Conservation (phyloP, 2,113 vertebrate genomes). For the Epinephelus cyanopodus region DNA sequence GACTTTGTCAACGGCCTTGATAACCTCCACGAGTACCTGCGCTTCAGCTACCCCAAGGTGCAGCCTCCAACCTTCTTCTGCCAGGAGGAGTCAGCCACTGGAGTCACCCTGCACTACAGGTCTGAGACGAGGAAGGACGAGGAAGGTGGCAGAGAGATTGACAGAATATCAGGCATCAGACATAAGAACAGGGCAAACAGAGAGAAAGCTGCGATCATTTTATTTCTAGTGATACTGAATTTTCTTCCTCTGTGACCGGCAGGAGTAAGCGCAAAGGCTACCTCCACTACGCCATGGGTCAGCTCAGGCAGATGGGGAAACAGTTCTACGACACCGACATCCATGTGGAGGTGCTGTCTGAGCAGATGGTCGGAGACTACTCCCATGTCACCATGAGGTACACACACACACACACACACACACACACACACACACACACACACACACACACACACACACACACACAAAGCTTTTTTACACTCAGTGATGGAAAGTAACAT, state of each 20-base stretch:
- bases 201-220: not conserved
- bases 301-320: slow-evolving; percentile 86
- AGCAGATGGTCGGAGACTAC: slow-evolving; percentile 85
- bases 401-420: not conserved
- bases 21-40: slow-evolving; percentile 85
- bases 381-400: slow-evolving; percentile 87
- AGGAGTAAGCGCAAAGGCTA: slow-evolving; percentile 86
- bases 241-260: slow-evolving; percentile 22
- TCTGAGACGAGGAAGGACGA: slow-evolving; percentile 36
- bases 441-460: slow-evolving; percentile 11
- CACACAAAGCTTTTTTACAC: not conserved
- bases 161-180: not conserved
- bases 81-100: slow-evolving; percentile 85
- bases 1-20: slow-evolving; percentile 86
- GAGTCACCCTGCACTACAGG: slow-evolving; percentile 86
- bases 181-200: not conserved
- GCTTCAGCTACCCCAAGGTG: slow-evolving; percentile 87
- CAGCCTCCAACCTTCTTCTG: slow-evolving; percentile 87
- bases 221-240: not conserved
- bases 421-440: not conserved
- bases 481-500: not conserved
- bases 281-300: slow-evolving; percentile 86
- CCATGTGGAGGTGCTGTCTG: slow-evolving; percentile 85
- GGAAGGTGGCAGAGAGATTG: not conserved
- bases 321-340: slow-evolving; percentile 87